Percentiles rank a stretch among this genome's conserved stretches.
phyloP scores from a whole-genome alignment of 2,888 invertebrate species.

The Siphonodentalium dalli region DNA sequence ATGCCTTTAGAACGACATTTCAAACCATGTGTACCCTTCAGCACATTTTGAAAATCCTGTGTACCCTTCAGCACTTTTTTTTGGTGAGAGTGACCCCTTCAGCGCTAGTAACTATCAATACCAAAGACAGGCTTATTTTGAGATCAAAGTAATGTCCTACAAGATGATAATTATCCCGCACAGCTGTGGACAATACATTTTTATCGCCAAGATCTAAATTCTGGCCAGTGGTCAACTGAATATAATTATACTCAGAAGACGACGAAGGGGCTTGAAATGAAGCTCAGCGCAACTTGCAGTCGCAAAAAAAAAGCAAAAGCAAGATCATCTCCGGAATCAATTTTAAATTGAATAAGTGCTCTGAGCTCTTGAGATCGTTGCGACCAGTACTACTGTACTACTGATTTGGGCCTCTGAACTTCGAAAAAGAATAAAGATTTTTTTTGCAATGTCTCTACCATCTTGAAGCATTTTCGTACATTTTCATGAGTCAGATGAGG shows the following conservation, averaged over 20 bases:
- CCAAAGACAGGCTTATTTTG: constrained; percentile 25
- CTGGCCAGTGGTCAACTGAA: constrained; percentile 2
- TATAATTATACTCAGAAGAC: constrained; percentile 11
- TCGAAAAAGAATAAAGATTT: constrained; percentile 21
- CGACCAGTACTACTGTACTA: too few species aligned
- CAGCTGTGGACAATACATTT: constrained; percentile 3
- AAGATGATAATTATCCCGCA: constrained; percentile 27
- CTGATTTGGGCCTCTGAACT: constrained; percentile 23
- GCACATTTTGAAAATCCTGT: too few species aligned
- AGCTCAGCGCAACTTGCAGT: constrained; percentile 26
- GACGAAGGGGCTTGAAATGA: constrained; percentile 17
- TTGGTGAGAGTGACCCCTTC: too few species aligned
- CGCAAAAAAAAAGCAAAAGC: constrained; percentile 23
- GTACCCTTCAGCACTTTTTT: too few species aligned
- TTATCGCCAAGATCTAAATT: not conserved
- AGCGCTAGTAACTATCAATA: constrained; percentile 29
- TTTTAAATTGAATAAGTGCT: constrained; percentile 30
- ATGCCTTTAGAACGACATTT: too few species aligned
- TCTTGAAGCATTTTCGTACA: constrained; percentile 3
- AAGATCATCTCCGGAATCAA: constrained; percentile 27
- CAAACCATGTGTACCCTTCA: too few species aligned
- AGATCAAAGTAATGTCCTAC: constrained; percentile 27
- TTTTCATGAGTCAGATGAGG: constrained; percentile 5
- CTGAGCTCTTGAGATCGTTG: constrained; percentile 26
- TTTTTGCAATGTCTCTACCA: constrained; percentile 18